Evolutionary conservation across 1,140 invertebrate genomes (phyloP), one percentile per base, ranked within the genome.

Genomic region (Bombus affinis): DNA sequence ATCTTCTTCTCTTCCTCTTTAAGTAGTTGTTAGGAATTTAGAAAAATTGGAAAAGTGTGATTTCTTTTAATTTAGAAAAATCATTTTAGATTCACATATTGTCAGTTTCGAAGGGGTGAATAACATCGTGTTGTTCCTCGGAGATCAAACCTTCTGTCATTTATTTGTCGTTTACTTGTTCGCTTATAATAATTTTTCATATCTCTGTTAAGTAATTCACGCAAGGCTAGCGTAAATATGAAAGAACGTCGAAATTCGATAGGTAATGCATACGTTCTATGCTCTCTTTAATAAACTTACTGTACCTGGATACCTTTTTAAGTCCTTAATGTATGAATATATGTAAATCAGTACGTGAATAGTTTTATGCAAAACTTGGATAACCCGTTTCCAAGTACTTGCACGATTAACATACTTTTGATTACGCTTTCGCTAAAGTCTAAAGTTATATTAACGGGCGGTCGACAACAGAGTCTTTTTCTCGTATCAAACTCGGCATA

Each of bases 361-460:
- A 85, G 32, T 74, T 81, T 85, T 81, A 88, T 86, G 79, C 71
- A 88, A 89, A 86, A 89, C 70, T 44, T 76, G 85, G 85, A 37
- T 83, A 86, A 86, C 86, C 76, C 62, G 65, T 73, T 86, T 47
- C 28, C 37, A 79, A 83, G 80, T 81, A 85, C 0, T 53, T 22
- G 47, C 44, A 75, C 47, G 70, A 81, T 66, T 74, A 65, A 81
- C 68, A 82, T 83, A 80, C 75, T 89, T 86, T 89, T 73, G 57
- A 86, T 89, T 86, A 78, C 79, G n/a, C 74, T 62, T 81, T 88
- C n/a, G 77, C 82, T 85, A 87, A 62, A 70, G 28, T 81, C 76
- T 85, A 73, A 53, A 53, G 42, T 79, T 68, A n/a, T 59, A 57
- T 62, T 10, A 79, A 84, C 66, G 75, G 66, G 82, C 76, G 47